These are phyloP conservation scores for Gyrodactylus bullatarudis DNA, from an alignment of 1,140 invertebrate species.

Conservation along the genomic window DNA sequence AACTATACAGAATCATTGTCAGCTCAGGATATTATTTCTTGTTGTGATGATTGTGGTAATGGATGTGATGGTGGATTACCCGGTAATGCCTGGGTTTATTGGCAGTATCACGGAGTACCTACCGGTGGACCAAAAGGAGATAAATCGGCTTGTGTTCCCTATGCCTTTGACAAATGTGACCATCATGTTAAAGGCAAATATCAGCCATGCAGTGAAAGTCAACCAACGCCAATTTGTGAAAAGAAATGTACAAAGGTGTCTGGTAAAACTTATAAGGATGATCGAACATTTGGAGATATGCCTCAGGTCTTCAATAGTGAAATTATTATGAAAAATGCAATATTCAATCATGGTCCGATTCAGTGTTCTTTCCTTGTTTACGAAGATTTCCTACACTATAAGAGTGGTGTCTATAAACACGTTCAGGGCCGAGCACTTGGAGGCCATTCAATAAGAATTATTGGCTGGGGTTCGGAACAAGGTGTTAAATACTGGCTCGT, in stretches of 20 bases:
- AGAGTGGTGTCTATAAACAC: slow-evolving; percentile 19
- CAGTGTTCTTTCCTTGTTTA: slow-evolving; percentile 24
- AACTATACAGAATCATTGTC: background rate
- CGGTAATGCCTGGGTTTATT: slow-evolving; percentile 44
- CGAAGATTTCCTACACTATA: slow-evolving; percentile 19
- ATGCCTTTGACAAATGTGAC: slow-evolving; percentile 16
- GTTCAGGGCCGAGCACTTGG: too few species aligned
- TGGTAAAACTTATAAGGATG: too few species aligned
- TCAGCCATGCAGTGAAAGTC: slow-evolving; percentile 28
- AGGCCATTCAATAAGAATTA: too few species aligned
- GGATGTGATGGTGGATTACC: slow-evolving; percentile 36
- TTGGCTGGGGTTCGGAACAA: too few species aligned
- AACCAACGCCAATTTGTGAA: slow-evolving; percentile 39
- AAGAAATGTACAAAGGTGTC: too few species aligned
- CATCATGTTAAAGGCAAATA: too few species aligned
- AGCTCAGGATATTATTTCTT: background rate
- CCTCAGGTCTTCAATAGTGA: slow-evolving; percentile 21
- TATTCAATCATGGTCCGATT: slow-evolving; percentile 25
- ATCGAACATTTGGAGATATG: too few species aligned
- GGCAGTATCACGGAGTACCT: slow-evolving; percentile 25
- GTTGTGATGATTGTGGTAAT: slow-evolving; percentile 1
- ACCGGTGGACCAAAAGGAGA: too few species aligned
- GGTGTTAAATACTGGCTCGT: too few species aligned
- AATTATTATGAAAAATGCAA: slow-evolving; percentile 20
- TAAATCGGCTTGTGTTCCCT: slow-evolving; percentile 37